Evolutionary conservation across 2,113 vertebrate genomes (phyloP).

Genomic region (Ceyx cyanopectus): DNA sequence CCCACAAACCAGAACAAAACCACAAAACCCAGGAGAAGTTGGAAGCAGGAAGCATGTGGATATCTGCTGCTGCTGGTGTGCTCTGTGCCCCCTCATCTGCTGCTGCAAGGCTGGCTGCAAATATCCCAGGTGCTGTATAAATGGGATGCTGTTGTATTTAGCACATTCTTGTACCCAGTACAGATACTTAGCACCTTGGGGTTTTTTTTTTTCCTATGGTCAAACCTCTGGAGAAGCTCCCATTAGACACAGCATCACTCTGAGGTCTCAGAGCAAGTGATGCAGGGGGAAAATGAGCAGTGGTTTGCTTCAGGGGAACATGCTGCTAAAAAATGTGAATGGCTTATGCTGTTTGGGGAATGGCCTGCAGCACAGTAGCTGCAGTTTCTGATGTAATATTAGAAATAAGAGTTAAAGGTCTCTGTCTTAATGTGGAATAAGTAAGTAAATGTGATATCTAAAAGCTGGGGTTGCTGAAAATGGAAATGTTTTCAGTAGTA

Average conservation of each 20-base stretch:
- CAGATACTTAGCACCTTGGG: background rate
- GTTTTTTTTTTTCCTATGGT: background rate
- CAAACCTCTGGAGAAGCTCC: background rate
- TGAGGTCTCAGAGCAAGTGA: background rate
- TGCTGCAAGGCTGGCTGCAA: background rate
- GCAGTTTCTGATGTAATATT: background rate
- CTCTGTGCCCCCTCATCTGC: background rate
- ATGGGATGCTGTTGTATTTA: background rate
- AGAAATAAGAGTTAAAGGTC: constrained; percentile 19
- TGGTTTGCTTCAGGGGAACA: background rate
- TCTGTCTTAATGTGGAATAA: background rate
- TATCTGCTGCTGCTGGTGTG: background rate
- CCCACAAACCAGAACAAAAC: background rate
- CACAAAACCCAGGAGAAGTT: background rate
- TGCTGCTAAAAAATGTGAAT: background rate
- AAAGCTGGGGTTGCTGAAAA: background rate
- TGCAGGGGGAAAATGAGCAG: background rate
- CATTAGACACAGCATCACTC: background rate
- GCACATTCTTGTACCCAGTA: background rate
- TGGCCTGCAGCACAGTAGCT: background rate
- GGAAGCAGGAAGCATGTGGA: background rate
- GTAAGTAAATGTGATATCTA: background rate
- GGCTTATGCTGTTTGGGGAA: background rate
- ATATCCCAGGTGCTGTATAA: background rate
- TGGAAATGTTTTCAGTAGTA: background rate